Evolutionary conservation across 1,140 invertebrate species (phyloP).

Genomic region (Heliothis subflexa): DNA sequence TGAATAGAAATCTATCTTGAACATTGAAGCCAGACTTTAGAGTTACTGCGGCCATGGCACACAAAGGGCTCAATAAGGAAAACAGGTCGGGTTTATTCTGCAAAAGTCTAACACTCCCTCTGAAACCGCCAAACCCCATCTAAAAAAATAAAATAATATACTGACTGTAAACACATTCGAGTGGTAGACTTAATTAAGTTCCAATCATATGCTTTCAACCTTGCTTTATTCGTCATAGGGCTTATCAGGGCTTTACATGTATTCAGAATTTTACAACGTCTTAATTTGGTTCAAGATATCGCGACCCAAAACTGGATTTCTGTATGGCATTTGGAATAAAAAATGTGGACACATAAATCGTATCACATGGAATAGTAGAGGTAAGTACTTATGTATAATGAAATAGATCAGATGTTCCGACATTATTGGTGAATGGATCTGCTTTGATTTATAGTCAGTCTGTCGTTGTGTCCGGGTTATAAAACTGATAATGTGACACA

Average conservation of each 20-base stretch:
- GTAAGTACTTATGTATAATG: constrained; percentile 11
- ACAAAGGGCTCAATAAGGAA: too few species aligned
- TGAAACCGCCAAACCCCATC: too few species aligned
- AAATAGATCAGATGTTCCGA: constrained; percentile 23
- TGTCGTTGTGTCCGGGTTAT: background rate
- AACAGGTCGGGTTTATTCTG: too few species aligned
- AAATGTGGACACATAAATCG: constrained; percentile 19
- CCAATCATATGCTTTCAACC: too few species aligned
- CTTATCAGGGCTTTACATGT: background rate
- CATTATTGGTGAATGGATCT: background rate
- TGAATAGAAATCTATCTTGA: too few species aligned
- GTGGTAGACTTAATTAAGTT: too few species aligned
- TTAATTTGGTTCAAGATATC: background rate
- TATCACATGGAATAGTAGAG: background rate
- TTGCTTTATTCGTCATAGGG: too few species aligned
- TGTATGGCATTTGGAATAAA: constrained; percentile 4
- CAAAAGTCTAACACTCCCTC: too few species aligned
- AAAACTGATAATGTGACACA: background rate
- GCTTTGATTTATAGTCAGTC: background rate
- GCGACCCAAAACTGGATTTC: background rate
- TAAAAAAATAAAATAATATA: too few species aligned
- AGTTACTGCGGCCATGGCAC: too few species aligned
- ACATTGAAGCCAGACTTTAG: too few species aligned
- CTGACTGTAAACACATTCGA: too few species aligned
- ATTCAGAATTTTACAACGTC: background rate